Evolutionary conservation across 2,113 vertebrate genomes (phyloP), one percentile per base, ranked within the genome.

Genomic region (Pteruthius melanotis): DNA sequence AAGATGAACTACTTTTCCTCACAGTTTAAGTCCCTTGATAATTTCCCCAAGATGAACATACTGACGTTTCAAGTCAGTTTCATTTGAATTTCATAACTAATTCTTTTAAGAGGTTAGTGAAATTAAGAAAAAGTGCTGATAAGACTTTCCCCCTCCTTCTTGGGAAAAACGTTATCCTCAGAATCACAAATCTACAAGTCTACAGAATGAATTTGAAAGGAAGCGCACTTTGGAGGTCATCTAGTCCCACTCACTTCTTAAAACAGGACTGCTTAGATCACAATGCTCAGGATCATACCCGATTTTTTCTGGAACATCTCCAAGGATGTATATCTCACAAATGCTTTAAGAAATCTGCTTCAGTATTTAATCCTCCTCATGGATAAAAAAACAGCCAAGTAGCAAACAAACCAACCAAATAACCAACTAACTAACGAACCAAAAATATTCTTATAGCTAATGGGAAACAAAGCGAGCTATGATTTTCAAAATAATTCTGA

Each of bases 381-480:
- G 6, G 6, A n/a, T n/a, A 65, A 47, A 50, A 35, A 83, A 20
- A 0, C 19, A 44, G 31, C 9, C 57, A 31, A 52, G 8, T 13
- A 83, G 45, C 4, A 9, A 60, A 45, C 16, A 9, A 72, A 45
- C 13, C 6, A 56, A 37, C 26, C 10, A 45, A 35, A 8, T 4
- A 81, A 68, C 3, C 8, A 80, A n/a, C 6, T 7, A 31, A 64
- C 1, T 24, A n/a, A 42, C 0, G 6, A 63, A 33, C 6, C 4
- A 60, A 82, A 60, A 66, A 26, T 40, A 10, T 65, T 66, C n/a
- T 57, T 65, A 50, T 7, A 70, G 5, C 4, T 76, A 61, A 42
- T 26, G 35, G 12, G 10, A 83, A 76, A 53, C 31, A 70, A 90
- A 82, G 26, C 9, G 15, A 71, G 8, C 3, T 31, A 26, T 5